phyloP scores from a whole-genome alignment of 2,888 invertebrate genomes.

The Xestia ashworthii region DNA sequence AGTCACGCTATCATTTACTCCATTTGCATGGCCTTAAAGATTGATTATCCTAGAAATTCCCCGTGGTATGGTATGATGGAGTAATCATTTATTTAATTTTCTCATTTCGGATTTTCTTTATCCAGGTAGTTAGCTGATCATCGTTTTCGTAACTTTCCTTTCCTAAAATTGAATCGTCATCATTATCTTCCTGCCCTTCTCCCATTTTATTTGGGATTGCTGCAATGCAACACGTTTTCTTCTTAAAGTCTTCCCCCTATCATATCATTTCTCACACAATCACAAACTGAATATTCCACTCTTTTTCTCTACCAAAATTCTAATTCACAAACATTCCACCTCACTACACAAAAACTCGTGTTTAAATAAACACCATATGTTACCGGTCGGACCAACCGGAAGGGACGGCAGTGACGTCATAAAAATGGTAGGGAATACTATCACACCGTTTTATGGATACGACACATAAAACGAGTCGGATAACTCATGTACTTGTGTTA shows the following conservation, averaged over 20 bases:
- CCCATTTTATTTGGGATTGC: too few relatives aligned
- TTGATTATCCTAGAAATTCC: background rate
- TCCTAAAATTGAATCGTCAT: background rate
- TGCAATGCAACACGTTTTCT: too few relatives aligned
- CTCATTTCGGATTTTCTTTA: background rate
- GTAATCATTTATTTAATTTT: too few relatives aligned
- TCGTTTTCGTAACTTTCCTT: background rate
- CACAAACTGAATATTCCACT: background rate
- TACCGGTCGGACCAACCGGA: constrained; percentile 61
- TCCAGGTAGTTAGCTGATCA: background rate
- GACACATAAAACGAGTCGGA: constrained; percentile 55
- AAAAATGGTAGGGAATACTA: constrained; percentile 63
- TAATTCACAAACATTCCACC: constrained; percentile 10
- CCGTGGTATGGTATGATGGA: background rate
- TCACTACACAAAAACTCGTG: constrained; percentile 41
- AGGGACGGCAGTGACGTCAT: constrained; percentile 66
- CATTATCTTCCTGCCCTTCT: too few relatives aligned
- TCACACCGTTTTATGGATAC: constrained; percentile 61
- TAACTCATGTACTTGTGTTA: constrained; percentile 62
- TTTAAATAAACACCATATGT: constrained; percentile 65
- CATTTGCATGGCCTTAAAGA: background rate
- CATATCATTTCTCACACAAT: too few relatives aligned
- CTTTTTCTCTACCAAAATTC: background rate
- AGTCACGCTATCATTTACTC: too few relatives aligned
- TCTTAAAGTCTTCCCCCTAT: too few relatives aligned